Base-by-base conservation (phyloP, 1,140 invertebrate species). In the Stegodyphus mimosarum region DNA sequence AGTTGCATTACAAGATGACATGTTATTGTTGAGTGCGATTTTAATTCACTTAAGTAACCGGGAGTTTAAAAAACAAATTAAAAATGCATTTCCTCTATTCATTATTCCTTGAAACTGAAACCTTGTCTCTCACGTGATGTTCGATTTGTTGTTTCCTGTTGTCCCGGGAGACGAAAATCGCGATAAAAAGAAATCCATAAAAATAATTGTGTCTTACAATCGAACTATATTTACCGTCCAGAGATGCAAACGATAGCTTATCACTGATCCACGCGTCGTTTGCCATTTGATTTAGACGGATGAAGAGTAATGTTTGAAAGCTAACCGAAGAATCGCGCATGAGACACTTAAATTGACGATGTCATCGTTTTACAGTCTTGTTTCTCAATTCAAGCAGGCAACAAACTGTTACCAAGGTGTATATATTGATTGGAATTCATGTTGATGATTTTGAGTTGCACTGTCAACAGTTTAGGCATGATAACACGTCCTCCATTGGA, bases 121-220 rank as follows among this genome's bases (percentile, higher is more conserved):
- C 55, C 52, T 80, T 33, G 18, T 53, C 11, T 50, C 17, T 74
- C 80, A 83, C 80, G 80, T 83, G 81, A 84, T 51, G 18, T 69
- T 76, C 81, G 81, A 84, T 84, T 76, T 84, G 81, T 84, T 84
- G 17, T 84, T 76, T 76, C 72, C 73, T 76, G 81, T 84, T 70
- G 81, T 84, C 81, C 81, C 72, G 75, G 60, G 81, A 84, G 72
- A 84, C 81, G 72, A 84, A 51, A 60, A n/a, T 17, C 49, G 7
- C 13, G n/a, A 75, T 17, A 75, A 60, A 66, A 76, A 75, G 49
- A 53, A 64, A 66, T 17, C 55, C 17, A 83, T 52, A 66, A 74
- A 64, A 83, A 83, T 74, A 83, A 64, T 74, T 66, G 33, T 83
- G 18, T 9, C 53, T 13, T 52, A 13, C 18, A 72, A 81, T 81